Percentiles rank a stretch among this genome's conserved stretches.
Conservation (phyloP, 1,140 invertebrate species). For the Physella acuta region DNA sequence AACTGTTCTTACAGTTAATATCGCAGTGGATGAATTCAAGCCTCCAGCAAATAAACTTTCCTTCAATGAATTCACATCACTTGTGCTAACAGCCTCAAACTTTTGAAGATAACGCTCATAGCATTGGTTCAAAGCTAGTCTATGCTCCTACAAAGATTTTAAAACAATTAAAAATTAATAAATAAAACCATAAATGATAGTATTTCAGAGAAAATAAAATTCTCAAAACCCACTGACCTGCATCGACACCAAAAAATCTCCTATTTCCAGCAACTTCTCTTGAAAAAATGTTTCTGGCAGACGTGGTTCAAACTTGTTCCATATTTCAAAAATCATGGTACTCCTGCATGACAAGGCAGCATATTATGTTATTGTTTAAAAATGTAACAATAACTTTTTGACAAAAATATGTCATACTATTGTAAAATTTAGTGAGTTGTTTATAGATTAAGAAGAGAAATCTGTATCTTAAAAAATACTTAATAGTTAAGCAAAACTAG, state of each 20-base stretch:
- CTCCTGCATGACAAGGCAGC: slow-evolving; percentile 40
- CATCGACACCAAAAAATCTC: slow-evolving; percentile 52
- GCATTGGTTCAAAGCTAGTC: slow-evolving; percentile 57
- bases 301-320: slow-evolving; percentile 59
- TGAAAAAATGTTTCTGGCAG: slow-evolving; percentile 51
- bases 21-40: too few species aligned
- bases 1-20: too few species aligned
- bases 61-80: too few species aligned
- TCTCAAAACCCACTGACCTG: slow-evolving; percentile 39
- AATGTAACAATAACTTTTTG: slow-evolving; percentile 1
- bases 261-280: slow-evolving; percentile 55
- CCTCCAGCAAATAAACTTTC: too few species aligned
- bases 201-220: slow-evolving; percentile 2
- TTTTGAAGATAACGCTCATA: slow-evolving; percentile 56
- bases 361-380: slow-evolving; percentile 13
- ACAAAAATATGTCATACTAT: too few species aligned
- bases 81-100: too few species aligned
- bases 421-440: too few species aligned
- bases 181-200: neutral
- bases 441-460: too few species aligned
- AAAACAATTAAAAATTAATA: neutral
- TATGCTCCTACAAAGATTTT: slow-evolving; percentile 49
- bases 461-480: too few species aligned
- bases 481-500: too few species aligned
- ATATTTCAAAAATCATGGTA: slow-evolving; percentile 57